Base-by-base conservation (phyloP, 2,888 invertebrate genomes). In the Dione juno region DNA sequence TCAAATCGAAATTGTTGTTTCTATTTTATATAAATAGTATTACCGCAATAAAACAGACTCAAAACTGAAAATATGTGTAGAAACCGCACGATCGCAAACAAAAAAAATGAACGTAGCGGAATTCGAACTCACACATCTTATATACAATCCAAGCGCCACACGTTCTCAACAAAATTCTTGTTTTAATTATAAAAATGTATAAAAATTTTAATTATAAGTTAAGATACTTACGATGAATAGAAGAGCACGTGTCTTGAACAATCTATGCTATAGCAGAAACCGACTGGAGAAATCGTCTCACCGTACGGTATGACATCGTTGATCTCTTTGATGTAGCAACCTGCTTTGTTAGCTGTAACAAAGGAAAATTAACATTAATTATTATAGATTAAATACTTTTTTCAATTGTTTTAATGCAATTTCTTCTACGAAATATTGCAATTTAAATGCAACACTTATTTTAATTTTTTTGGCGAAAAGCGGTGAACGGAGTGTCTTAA, bases 191-290 rank as follows among this genome's bases (percentile, higher is more conserved):
- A 35, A 53, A 53, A 1, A 3, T 11, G 16, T 16, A 19, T 16
- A 9, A 21, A 14, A 45, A 35, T 35, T 14, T 0, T 28, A 14
- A 3, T 28, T 21, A 11, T 1, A n/a, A 14, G 28, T 43, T 8
- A 14, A 48, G n/a, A 63, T 28, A 63, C 91, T 90, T 86, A 92
- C 92, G 90, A 82, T 14, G 84, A 86, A 76, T 90, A 91, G 61
- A 82, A 71, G 0, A 91, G 75, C 68, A 79, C 66, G 0, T 41
- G 5, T n/a, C 43, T n/a, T 0, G 74, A 74, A 57, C 92, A 92
- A 1, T 77, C 71, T 68, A 92, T 86, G 8, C 87, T 82, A 71
- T 81, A 78, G 74, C 92, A 92, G 0, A 72, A 0, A 0, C 89
- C 89, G 0, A 83, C 59, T 0, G 89, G 89, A 0, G 76, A 72